Conservation (phyloP, 1,140 invertebrate genomes). For the Pomacea maculata region DNA sequence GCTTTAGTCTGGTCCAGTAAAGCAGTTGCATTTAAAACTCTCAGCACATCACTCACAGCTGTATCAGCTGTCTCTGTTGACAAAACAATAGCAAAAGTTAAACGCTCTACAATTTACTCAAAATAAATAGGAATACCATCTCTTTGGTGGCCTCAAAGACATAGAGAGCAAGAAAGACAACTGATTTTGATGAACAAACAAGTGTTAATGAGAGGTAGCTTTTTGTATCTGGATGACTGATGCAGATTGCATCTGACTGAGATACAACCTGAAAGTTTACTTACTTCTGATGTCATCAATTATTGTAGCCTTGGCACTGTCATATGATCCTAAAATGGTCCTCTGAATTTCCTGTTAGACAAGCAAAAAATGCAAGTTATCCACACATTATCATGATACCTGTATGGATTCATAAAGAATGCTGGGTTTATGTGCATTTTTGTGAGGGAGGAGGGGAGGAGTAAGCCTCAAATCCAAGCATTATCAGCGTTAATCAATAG, state of each 20-base stretch:
- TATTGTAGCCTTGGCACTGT: conserved; percentile 12
- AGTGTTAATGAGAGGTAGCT: no score
- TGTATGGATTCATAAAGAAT: background rate
- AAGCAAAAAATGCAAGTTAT: background rate
- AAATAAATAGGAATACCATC: no score
- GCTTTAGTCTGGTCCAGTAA: conserved; percentile 37
- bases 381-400: background rate
- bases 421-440: no score
- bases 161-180: no score
- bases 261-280: background rate
- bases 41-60: conserved; percentile 42
- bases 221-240: no score
- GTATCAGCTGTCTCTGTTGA: conserved; percentile 35
- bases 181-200: no score
- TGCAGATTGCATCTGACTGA: no score
- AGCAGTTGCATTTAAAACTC: conserved; percentile 38
- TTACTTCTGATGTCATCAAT: conserved; percentile 22
- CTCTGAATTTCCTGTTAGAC: conserved; percentile 19
- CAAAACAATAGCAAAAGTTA: background rate
- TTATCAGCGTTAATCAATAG: background rate
- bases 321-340: conserved; percentile 8
- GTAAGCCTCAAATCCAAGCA: background rate
- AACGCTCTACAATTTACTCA: no score
- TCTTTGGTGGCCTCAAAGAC: no score
- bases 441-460: background rate